Percentiles rank a stretch among this genome's conserved stretches.
These are phyloP conservation scores for Drosophila nigromelanica DNA, from an alignment of 1,140 invertebrate genomes.

Conservation along the genomic window DNA sequence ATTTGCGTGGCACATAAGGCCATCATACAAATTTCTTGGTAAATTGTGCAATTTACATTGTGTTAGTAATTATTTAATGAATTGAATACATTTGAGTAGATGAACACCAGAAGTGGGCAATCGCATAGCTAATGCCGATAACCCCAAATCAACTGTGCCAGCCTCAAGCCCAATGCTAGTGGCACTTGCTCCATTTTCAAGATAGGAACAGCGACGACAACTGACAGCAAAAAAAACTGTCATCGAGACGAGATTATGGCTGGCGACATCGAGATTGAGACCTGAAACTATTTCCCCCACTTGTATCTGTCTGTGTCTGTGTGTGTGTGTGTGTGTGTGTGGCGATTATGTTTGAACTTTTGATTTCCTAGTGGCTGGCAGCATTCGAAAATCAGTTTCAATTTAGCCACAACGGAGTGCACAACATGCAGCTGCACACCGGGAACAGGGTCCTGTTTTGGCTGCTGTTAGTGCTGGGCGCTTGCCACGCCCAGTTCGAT, in stretches of 20 bases:
- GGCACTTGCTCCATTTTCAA: slow-evolving; percentile 5
- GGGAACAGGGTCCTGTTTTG: not conserved
- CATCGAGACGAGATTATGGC: slow-evolving; percentile 36
- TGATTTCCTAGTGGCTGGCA: slow-evolving; percentile 40
- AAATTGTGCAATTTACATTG: slow-evolving; percentile 5
- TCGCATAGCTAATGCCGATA: slow-evolving; percentile 12
- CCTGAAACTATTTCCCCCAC: slow-evolving; percentile 16
- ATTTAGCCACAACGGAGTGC: slow-evolving; percentile 46
- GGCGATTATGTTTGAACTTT: slow-evolving; percentile 51
- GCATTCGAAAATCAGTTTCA: slow-evolving; percentile 59
- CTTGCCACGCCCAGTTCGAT: slow-evolving; percentile 26
- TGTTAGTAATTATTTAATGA: no score
- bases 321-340: slow-evolving; percentile 6
- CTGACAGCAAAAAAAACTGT: slow-evolving; percentile 7
- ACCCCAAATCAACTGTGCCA: slow-evolving; percentile 9
- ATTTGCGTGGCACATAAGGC: not conserved
- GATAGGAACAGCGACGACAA: slow-evolving; percentile 4
- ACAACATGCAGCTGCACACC: slow-evolving; percentile 59
- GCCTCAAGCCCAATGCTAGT: not conserved
- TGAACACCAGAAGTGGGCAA: slow-evolving; percentile 5
- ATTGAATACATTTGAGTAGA: not conserved
- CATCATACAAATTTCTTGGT: not conserved
- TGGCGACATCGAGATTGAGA: slow-evolving; percentile 33
- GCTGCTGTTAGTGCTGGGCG: slow-evolving; percentile 44
- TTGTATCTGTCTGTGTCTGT: slow-evolving; percentile 4